phyloP scores from a whole-genome alignment of 2,888 invertebrate genomes.

The Protonemura montana region DNA sequence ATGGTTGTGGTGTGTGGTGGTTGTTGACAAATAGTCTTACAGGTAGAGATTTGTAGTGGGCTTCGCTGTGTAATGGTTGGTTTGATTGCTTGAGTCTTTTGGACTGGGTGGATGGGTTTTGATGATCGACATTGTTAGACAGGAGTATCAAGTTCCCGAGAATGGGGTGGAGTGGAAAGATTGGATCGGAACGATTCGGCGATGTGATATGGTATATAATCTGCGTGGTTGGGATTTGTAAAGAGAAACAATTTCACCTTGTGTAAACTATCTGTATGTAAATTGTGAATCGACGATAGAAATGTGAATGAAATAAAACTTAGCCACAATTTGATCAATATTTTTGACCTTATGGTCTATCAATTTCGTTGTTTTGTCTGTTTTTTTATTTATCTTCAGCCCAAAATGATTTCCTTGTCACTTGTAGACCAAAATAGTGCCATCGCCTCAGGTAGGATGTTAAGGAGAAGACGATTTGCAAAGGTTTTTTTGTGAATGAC shows the following conservation, averaged over 20 bases:
- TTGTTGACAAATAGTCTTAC: slow-evolving; percentile 17
- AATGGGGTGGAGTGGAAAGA: background rate
- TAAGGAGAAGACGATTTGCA: too few species aligned
- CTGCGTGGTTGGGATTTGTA: background rate
- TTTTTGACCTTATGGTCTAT: too few species aligned
- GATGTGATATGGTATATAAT: background rate
- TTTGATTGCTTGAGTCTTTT: background rate
- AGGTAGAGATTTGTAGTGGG: background rate
- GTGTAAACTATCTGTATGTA: background rate
- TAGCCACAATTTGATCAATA: too few species aligned
- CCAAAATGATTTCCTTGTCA: too few species aligned
- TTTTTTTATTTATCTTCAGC: too few species aligned
- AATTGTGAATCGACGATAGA: too few species aligned
- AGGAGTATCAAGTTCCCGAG: background rate
- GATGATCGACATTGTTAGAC: background rate
- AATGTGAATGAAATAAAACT: too few species aligned
- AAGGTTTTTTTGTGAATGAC: too few species aligned
- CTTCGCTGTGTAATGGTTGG: background rate
- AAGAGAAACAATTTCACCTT: background rate
- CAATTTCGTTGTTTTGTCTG: too few species aligned
- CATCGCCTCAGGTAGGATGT: too few species aligned
- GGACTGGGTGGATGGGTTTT: background rate
- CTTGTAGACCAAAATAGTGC: too few species aligned
- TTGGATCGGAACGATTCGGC: background rate
- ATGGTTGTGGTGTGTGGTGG: background rate